Percentiles rank a stretch among this genome's conserved stretches.
Evolutionary conservation across 2,888 invertebrate species (phyloP).

Genomic region (Cinara cedri): DNA sequence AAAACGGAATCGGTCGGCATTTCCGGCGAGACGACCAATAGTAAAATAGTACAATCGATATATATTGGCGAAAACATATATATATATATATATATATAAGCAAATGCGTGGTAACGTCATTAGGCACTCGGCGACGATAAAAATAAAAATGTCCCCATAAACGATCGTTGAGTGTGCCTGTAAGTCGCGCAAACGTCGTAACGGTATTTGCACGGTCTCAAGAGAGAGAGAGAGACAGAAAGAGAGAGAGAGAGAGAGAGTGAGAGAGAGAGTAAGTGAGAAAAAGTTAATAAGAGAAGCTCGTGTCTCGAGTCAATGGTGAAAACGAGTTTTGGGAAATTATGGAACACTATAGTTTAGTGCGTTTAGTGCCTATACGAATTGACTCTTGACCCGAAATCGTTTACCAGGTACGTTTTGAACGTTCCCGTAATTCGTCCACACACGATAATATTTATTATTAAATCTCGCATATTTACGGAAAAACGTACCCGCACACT

Average conservation of each 20-base stretch:
- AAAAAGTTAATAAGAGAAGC: too few species aligned
- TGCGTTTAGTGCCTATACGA: background rate
- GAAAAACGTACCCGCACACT: too few species aligned
- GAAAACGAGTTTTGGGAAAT: background rate
- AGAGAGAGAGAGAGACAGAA: too few species aligned
- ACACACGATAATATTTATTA: too few species aligned
- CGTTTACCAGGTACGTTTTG: background rate
- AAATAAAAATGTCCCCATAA: slow-evolving; percentile 14
- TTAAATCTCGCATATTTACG: too few species aligned
- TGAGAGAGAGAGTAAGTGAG: too few species aligned
- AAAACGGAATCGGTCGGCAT: slow-evolving; percentile 4
- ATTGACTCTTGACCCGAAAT: background rate
- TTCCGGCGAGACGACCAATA: slow-evolving; percentile 4
- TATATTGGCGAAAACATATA: too few species aligned
- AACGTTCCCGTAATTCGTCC: background rate
- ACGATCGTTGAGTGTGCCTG: background rate
- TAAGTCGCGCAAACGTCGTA: slow-evolving; percentile 13
- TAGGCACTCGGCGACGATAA: background rate
- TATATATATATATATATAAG: too few species aligned
- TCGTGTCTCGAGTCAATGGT: background rate
- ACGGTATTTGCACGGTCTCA: slow-evolving; percentile 16
- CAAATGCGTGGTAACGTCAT: background rate
- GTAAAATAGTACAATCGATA: background rate
- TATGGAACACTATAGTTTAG: background rate
- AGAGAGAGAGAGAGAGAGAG: too few species aligned